phyloP scores from a whole-genome alignment of 2,888 invertebrate species.

The Drosophila peninsularis region DNA sequence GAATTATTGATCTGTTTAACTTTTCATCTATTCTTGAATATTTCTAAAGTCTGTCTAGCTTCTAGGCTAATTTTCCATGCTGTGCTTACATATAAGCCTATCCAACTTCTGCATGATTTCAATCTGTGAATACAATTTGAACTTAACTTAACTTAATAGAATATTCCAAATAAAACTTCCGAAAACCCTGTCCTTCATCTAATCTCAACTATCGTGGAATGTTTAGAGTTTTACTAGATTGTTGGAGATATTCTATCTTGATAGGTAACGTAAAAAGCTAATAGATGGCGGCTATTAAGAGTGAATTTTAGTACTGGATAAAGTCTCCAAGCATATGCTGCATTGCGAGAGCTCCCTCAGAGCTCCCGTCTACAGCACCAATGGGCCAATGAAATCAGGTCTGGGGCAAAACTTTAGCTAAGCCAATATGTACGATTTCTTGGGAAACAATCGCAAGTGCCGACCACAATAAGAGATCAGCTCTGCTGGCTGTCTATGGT shows the following conservation, averaged over 20 bases:
- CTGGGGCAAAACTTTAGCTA: conserved; percentile 20
- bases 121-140: not conserved
- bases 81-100: not conserved
- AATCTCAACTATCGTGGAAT: not conserved
- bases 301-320: conserved; percentile 80
- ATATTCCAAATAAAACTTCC: not conserved
- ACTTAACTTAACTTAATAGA: not conserved
- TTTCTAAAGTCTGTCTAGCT: not conserved
- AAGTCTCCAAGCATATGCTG: too few relatives aligned
- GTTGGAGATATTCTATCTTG: conserved; percentile 50
- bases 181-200: not conserved
- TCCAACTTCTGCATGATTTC: not conserved
- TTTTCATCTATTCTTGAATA: too few relatives aligned
- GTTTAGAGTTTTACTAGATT: too few relatives aligned
- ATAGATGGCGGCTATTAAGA: conserved; percentile 78
- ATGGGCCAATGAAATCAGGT: not conserved
- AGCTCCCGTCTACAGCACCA: not conserved
- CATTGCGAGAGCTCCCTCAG: conserved; percentile 40
- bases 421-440: conserved; percentile 47
- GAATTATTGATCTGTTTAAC: conserved; percentile 44
- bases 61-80: not conserved
- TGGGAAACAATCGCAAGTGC: conserved; percentile 33
- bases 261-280: conserved; percentile 80
- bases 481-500: not conserved
- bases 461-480: not conserved